Percentiles rank a stretch among this genome's conserved stretches.
These are phyloP conservation scores for Apocrypta bakeri DNA, from an alignment of 1,140 invertebrate genomes.

Conservation along the genomic window DNA sequence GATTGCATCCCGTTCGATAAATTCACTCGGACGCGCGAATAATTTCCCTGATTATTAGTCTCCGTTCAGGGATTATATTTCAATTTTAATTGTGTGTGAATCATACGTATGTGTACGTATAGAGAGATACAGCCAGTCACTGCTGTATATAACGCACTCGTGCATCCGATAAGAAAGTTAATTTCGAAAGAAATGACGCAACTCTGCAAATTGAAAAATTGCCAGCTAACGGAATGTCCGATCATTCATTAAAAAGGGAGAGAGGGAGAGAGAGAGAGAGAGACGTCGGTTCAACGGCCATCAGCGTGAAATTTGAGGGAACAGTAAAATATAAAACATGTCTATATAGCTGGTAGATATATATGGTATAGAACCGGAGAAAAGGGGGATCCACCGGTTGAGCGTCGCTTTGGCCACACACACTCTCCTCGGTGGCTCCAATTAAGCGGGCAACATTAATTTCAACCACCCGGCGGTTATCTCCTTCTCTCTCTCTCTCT, in stretches of 20 bases:
- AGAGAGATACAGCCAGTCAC: too few species aligned
- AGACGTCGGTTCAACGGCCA: constrained; percentile 5
- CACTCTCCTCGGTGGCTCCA: constrained; percentile 72
- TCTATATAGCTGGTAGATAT: too few species aligned
- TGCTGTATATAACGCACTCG: too few species aligned
- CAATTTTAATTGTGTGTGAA: too few species aligned
- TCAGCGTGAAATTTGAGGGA: constrained; percentile 29
- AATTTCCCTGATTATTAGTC: not conserved
- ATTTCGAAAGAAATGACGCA: too few species aligned
- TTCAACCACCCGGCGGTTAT: constrained; percentile 72
- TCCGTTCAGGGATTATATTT: too few species aligned
- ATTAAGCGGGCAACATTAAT: constrained; percentile 74
- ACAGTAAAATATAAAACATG: not conserved
- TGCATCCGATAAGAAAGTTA: too few species aligned
- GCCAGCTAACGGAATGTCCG: not conserved
- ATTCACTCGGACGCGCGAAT: not conserved
- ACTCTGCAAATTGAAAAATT: not conserved
- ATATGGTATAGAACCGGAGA: not conserved
- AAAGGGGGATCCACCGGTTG: constrained; percentile 54
- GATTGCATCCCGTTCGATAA: not conserved
- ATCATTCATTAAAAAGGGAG: constrained; percentile 10
- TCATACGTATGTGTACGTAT: too few species aligned
- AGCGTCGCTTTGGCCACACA: constrained; percentile 72
- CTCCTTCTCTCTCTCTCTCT: constrained; percentile 58
- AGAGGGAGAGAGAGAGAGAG: not conserved